Percentiles rank a stretch among this genome's conserved stretches.
phyloP scores from a whole-genome alignment of 2,888 invertebrate species.

The Galerucella calmariensis region DNA sequence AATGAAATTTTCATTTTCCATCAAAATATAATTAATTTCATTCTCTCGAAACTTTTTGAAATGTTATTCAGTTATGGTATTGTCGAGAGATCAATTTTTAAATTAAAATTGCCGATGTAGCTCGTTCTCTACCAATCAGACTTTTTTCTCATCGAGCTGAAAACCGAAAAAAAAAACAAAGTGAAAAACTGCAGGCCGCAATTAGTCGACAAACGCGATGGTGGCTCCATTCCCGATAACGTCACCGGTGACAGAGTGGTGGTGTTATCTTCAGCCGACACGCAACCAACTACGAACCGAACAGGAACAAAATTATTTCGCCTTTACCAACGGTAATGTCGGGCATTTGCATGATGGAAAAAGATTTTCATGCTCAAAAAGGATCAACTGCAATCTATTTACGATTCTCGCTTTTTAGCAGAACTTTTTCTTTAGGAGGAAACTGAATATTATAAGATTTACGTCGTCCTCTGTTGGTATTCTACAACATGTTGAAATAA shows the following conservation, averaged over 20 bases:
- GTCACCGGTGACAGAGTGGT: conserved; percentile 70
- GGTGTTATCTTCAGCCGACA: conserved; percentile 68
- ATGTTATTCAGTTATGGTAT: not conserved
- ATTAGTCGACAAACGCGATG: conserved; percentile 45
- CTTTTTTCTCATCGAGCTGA: conserved; percentile 3
- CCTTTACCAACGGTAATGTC: conserved; percentile 34
- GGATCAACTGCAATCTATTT: conserved; percentile 18
- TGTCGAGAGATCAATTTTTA: not conserved
- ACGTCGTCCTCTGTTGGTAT: not conserved
- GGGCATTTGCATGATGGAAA: conserved; percentile 35
- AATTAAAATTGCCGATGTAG: not conserved
- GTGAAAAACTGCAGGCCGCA: conserved; percentile 39
- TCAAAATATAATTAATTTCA: no score
- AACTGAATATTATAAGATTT: not conserved
- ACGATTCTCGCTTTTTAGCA: not conserved
- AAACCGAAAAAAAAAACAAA: conserved; percentile 22
- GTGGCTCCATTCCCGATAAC: conserved; percentile 62
- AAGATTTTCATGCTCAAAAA: conserved; percentile 28
- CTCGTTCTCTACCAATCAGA: conserved; percentile 1
- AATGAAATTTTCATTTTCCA: no score
- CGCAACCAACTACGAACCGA: conserved; percentile 64
- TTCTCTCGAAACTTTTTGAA: no score
- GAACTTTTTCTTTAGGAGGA: no score
- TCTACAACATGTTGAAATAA: conserved; percentile 8
- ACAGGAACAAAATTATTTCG: conserved; percentile 43